These are phyloP conservation scores for Conger conger DNA, from an alignment of 2,113 vertebrate genomes.

Conservation along the genomic window DNA sequence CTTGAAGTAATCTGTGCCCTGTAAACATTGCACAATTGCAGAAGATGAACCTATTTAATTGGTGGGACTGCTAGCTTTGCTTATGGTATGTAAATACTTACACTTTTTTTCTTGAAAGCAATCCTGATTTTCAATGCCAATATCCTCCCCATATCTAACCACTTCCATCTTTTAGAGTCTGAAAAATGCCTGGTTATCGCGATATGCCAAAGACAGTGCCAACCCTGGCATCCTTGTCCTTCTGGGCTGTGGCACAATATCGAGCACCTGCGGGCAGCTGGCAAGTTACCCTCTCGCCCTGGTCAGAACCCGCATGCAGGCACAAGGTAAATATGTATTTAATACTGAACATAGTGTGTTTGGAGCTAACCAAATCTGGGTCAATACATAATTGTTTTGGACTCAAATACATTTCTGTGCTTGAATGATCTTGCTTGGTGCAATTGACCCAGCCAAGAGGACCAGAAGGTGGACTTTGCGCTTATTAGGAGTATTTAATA, in stretches of 20 bases:
- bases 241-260: slow-evolving; percentile 83
- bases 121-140: not conserved
- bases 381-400: too few species aligned
- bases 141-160: not conserved
- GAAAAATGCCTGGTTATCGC: slow-evolving; percentile 84
- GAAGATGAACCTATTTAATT: not conserved
- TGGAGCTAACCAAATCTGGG: slow-evolving; percentile 3
- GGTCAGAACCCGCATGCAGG: slow-evolving; percentile 91
- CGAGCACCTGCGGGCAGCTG: slow-evolving; percentile 88
- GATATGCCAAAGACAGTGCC: slow-evolving; percentile 80
- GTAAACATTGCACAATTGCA: not conserved
- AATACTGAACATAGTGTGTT: not conserved
- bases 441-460: too few species aligned
- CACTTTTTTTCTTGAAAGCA: not conserved
- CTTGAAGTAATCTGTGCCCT: not conserved
- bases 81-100: not conserved
- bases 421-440: too few species aligned
- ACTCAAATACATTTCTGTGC: too few species aligned
- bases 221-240: slow-evolving; percentile 87
- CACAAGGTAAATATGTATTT: slow-evolving; percentile 76
- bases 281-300: slow-evolving; percentile 90
- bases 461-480: too few species aligned
- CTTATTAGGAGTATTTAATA: too few species aligned
- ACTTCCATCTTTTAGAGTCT: slow-evolving; percentile 69
- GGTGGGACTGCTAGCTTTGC: not conserved